Percentiles rank a stretch among this genome's conserved stretches.
Evolutionary conservation across 2,888 invertebrate genomes (phyloP).

Genomic region (Orthonevra nobilis): DNA sequence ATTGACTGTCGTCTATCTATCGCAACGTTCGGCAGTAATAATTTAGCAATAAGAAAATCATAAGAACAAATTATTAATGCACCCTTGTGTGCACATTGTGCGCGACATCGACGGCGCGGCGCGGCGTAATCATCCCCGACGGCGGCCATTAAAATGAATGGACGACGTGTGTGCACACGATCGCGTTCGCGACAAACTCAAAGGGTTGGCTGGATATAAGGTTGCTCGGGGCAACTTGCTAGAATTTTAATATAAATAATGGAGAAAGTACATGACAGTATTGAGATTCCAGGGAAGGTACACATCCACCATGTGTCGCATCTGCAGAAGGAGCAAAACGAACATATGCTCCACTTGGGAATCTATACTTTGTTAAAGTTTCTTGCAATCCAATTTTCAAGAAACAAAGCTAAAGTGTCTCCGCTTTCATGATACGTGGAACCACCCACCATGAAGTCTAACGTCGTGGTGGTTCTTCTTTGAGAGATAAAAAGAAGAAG

Average conservation of each 20-base stretch:
- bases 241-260: conserved; percentile 70
- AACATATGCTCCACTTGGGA: conserved; percentile 71
- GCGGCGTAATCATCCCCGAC: conserved; percentile 58
- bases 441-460: too few relatives aligned
- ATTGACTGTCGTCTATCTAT: conserved; percentile 67
- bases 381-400: conserved; percentile 54
- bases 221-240: conserved; percentile 37
- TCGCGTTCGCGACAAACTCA: conserved; percentile 60
- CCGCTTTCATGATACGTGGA: too few relatives aligned
- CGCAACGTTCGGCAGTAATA: conserved; percentile 57
- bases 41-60: conserved; percentile 69
- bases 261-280: conserved; percentile 62
- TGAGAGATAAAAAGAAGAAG: too few relatives aligned
- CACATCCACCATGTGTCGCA: conserved; percentile 15
- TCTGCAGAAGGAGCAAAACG: conserved; percentile 43
- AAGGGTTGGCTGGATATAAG: conserved; percentile 35
- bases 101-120: conserved; percentile 35
- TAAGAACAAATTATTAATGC: conserved; percentile 71
- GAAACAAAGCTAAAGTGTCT: conserved; percentile 42
- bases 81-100: conserved; percentile 66
- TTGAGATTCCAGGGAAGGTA: conserved; percentile 31
- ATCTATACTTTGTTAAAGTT: conserved; percentile 52
- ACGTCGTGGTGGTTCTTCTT: too few relatives aligned
- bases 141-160: conserved; percentile 67
- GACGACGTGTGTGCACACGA: conserved; percentile 65